A percentile compares a stretch with the other conserved stretches of the same genome.
Evolutionary conservation across 2,113 vertebrate species (phyloP).

Genomic region (Coracopsis vasa): DNA sequence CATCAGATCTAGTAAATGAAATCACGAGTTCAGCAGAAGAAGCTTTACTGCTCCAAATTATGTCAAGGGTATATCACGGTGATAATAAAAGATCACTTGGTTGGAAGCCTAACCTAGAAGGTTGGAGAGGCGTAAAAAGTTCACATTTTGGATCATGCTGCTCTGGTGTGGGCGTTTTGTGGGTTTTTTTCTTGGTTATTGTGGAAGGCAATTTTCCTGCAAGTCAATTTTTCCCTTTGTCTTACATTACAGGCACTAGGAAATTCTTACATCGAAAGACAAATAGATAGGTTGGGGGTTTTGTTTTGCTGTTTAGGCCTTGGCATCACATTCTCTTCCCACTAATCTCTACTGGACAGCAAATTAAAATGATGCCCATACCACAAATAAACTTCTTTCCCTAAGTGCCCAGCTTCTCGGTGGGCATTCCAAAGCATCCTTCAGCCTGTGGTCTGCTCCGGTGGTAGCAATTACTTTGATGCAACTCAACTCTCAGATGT

Average conservation of each 20-base stretch:
- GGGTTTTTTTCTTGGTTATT: slow-evolving; percentile 35
- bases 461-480: neutral
- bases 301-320: slow-evolving; percentile 24
- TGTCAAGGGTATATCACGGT: slow-evolving; percentile 49
- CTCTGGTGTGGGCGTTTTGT: slow-evolving; percentile 34
- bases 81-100: slow-evolving; percentile 51
- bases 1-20: slow-evolving; percentile 71
- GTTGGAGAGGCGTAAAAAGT: slow-evolving; percentile 50
- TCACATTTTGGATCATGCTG: slow-evolving; percentile 51
- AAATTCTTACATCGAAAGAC: slow-evolving; percentile 32
- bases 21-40: slow-evolving; percentile 69
- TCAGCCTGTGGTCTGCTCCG: neutral
- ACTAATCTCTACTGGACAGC: slow-evolving; percentile 1
- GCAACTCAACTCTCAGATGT: neutral
- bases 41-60: slow-evolving; percentile 58
- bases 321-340: slow-evolving; percentile 1
- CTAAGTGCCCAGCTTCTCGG: slow-evolving; percentile 22
- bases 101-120: slow-evolving; percentile 45
- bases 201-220: slow-evolving; percentile 53
- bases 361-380: neutral
- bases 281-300: slow-evolving; percentile 28
- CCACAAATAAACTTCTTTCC: slow-evolving; percentile 37
- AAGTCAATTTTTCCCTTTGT: slow-evolving; percentile 56
- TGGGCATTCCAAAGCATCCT: slow-evolving; percentile 42
- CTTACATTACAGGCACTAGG: slow-evolving; percentile 38